Evolutionary conservation across 2,888 invertebrate genomes (phyloP), one percentile per base, ranked within the genome.

Genomic region (Drosophila fungiperda): DNA sequence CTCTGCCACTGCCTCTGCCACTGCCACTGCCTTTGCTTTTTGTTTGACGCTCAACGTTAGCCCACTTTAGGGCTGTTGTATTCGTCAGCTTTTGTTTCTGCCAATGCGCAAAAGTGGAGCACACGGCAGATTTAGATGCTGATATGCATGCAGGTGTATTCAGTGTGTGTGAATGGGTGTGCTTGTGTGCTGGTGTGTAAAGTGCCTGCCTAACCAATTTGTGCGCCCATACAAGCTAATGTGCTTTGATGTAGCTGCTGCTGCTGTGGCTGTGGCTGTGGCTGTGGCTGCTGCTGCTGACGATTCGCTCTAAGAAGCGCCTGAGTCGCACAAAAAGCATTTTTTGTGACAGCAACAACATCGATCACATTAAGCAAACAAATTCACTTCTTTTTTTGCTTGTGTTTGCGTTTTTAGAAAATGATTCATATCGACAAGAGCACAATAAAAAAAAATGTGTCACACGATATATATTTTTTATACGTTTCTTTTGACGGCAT

Each of bases 151-250:
- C 73, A 62, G 67, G 38, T 68, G 65, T 55, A 45, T 57, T n/a
- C 50, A 23, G 29, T 69, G 32, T 48, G 60, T 20, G 23, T 78
- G 55, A 49, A 53, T 48, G 54, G 29, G 59, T 50, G 62, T 64
- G 40, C 1, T 42, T 54, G 63, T 68, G 70, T 74, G 72, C 66
- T 76, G 77, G 63, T 80, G 80, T 77, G 71, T 68, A 74, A 81
- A 81, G 83, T 83, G 83, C 81, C 82, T 76, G 80, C 90, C 90
- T 76, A 80, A 80, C 87, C 89, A 88, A 86, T 90, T 87, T 88
- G 80, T 82, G 58, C 68, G 80, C 83, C 83, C 80, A 82, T 75
- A 74, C 83, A 90, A 86, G 76, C 90, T 88, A 90, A 87, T 80
- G 70, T 78, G 83, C 90, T 90, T 87, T 87, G 87, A 90, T 82